Percentiles rank a stretch among this genome's conserved stretches.
phyloP scores from a whole-genome alignment of 2,113 vertebrate species.

The Oreochromis tanganicae region DNA sequence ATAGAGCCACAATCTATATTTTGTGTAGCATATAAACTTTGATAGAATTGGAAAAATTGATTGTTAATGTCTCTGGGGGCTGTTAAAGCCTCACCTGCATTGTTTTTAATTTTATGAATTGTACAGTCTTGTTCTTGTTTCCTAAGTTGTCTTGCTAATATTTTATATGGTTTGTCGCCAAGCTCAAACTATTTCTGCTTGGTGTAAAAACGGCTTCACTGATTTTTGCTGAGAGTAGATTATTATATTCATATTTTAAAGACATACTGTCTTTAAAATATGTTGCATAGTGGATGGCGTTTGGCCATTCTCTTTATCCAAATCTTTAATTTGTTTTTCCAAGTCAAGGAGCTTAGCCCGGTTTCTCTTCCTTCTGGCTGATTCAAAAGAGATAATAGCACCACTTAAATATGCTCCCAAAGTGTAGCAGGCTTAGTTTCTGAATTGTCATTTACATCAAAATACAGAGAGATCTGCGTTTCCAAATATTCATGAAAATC shows the following conservation, averaged over 20 bases:
- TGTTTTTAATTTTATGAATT: not conserved
- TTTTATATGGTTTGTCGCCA: not conserved
- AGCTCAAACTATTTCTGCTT: not conserved
- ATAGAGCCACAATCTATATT: not conserved
- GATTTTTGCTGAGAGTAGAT: not conserved
- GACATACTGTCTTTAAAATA: too few species aligned
- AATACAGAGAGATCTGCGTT: not conserved
- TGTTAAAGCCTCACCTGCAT: not conserved
- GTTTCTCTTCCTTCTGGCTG: too few species aligned
- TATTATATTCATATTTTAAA: not conserved
- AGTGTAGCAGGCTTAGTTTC: accelerated
- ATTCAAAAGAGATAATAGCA: too few species aligned
- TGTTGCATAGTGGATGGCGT: too few species aligned
- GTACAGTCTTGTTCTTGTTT: not conserved
- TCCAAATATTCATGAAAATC: not conserved
- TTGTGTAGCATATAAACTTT: not conserved
- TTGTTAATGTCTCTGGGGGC: not conserved
- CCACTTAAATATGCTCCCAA: too few species aligned
- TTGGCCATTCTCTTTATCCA: too few species aligned
- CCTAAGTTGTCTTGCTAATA: not conserved
- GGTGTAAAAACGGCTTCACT: not conserved
- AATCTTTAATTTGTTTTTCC: too few species aligned
- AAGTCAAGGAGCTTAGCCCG: too few species aligned
- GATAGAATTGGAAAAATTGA: not conserved
- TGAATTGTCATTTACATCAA: not conserved